Base-by-base conservation (phyloP, 2,888 invertebrate genomes). In the Thera britannica region DNA sequence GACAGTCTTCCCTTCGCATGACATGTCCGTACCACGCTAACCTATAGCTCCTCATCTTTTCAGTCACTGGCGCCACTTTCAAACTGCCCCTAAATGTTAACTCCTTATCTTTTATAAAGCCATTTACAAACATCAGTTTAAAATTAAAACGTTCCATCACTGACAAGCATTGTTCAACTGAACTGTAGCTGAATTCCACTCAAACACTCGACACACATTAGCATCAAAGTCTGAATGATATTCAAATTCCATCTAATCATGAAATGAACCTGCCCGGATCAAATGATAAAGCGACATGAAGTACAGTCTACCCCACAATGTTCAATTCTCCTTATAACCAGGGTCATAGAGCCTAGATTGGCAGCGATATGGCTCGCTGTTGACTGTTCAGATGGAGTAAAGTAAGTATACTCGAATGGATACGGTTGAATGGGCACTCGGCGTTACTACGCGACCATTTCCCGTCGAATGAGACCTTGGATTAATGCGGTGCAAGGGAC, bases 381-480 rank as follows among this genome's bases (percentile, higher is more conserved):
- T 65, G 65, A 67, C 70, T 71, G 78, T 78, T 73, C 79, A 79
- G 83, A 85, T 84, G 81, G 82, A 81, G 82, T 81, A 83, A 83
- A 87, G 85, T 83, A 81, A 84, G 85, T 82, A 83, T 81, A 79
- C 84, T 87, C 84, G 83, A 84, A 79, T 79, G 84, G 78, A 80
- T 82, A 81, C 79, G 83, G 76, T 77, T 77, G 80, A 81, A 81
- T 79, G 82, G 80, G 78, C 81, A 78, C 83, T 82, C 77, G 77
- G 74, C 79, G 83, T 83, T 81, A 83, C 84, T 79, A 78, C 75
- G 82, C 83, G 79, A 79, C 79, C 79, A 77, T 75, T 75, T 72
- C 69, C 73, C 76, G 72, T 74, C 73, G 77, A 83, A 79, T 79
- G 79, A 77, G 79, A 78, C 79, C 80, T 75, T 71, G 76, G 74